A percentile compares a stretch with the other conserved stretches of the same genome.
Evolutionary conservation across 2,113 vertebrate species (phyloP).

Genomic region (Camelus dromedarius): DNA sequence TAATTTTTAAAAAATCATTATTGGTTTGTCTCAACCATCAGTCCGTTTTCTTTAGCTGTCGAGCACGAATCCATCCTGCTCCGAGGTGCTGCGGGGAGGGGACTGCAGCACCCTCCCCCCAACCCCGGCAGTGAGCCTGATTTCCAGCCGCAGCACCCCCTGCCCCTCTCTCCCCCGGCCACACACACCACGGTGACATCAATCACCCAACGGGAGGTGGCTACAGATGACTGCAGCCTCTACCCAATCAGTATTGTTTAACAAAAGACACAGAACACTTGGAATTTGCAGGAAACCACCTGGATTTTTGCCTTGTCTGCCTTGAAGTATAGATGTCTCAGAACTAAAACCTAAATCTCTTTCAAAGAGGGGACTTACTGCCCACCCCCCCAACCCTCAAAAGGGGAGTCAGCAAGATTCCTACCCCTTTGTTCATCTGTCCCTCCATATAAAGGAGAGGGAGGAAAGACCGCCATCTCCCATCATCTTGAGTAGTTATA

Average conservation of each 20-base stretch:
- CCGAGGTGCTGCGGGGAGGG: not conserved
- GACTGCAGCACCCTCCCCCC: not conserved
- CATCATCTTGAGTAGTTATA: not conserved
- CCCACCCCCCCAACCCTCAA: not conserved
- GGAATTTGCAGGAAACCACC: constrained; percentile 28
- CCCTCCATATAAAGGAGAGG: not conserved
- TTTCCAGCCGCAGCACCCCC: not conserved
- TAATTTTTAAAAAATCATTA: constrained; percentile 73
- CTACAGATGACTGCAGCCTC: constrained; percentile 18
- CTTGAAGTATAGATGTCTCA: constrained; percentile 48
- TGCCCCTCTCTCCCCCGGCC: not conserved
- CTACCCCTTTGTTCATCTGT: not conserved
- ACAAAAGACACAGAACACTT: constrained; percentile 27
- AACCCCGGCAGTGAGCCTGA: not conserved
- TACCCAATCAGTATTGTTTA: not conserved
- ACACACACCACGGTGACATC: not conserved
- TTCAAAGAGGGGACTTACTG: not conserved
- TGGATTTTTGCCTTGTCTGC: constrained; percentile 6
- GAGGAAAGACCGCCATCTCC: not conserved
- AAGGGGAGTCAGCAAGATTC: not conserved
- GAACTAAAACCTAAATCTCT: not conserved
- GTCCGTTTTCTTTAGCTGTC: constrained; percentile 50
- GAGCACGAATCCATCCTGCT: not conserved
- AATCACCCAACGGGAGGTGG: constrained; percentile 28
- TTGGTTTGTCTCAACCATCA: constrained; percentile 65